Base-by-base conservation (phyloP, 2,888 invertebrate genomes). In the Dicycla oo region DNA sequence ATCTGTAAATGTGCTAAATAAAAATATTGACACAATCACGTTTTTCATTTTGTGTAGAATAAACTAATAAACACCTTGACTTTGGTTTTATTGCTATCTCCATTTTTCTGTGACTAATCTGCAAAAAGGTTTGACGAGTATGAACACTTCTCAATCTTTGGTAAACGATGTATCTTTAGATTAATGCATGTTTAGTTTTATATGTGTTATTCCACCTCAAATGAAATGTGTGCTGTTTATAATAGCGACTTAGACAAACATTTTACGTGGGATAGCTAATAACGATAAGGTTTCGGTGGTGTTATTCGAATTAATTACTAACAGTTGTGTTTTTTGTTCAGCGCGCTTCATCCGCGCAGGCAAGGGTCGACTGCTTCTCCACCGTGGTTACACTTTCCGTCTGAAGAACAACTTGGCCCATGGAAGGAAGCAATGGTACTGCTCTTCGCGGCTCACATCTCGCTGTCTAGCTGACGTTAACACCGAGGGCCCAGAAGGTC, bases 351-450 rank as follows among this genome's bases (percentile, higher is more conserved):
- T 96, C 81, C 94, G 95, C 75, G 95, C 96, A 47, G 95, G 96
- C 73, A 95, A 95, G 78, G 95, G 95, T 11, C 92, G 95, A 5
- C 91, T 96, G 79, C 90, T 96, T 60, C 90, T 96, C 68, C 95
- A 95, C 78, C 94, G 95, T 79, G 95, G 96, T 51, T 96, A 96
- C 89, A 96, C 96, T 47, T 96, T 96, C 87, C 94, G 95, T 63
- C 89, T 96, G 88, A 96, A 96, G 91, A 96, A 96, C 86, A 95
- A 95, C 82, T 86, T 95, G 90, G 95, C 95, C n/a, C 95, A 95
- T 83, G 95, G 96, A 3, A 93, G 95, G 83, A 96, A 96, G 91
- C 95, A 96, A 86, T 96, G 95, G 96, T 95, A 96, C 87, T 96
- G 96, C 86, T 96, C 96, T 26, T 96, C 95, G 68, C 92, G 96